Base-by-base conservation (phyloP, 2,113 vertebrate species). In the Leptobrachium leishanense region DNA sequence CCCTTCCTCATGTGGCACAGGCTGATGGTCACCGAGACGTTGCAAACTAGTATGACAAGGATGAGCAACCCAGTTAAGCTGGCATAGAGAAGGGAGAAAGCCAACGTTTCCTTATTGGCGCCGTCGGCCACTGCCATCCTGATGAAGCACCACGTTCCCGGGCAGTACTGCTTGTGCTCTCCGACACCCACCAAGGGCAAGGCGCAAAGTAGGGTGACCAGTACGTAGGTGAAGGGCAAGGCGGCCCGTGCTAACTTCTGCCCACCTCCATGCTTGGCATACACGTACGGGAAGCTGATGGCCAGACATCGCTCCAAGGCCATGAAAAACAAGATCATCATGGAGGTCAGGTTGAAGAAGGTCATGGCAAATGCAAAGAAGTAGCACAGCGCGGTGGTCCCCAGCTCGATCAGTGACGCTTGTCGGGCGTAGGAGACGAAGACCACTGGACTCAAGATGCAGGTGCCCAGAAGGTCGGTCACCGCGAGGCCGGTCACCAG, bases 91-190 rank as follows among this genome's bases (percentile, higher is more conserved):
- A 97, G 84, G 0, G 96, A 97, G 86, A 96, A 97, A 66, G 93
- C 92, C 10, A 89, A 82, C 20, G 88, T 86, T 0, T 82, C n/a
- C 0, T 68, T 50, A 0, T 89, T 85, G 10, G 46, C 71, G 1
- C 41, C 42, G 0, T 50, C 55, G 0, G 70, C 40, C 41, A 72
- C 62, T 31, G 93, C 91, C 95, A 97, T 94, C 75, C 92, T 88
- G 44, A 97, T 92, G 79, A 95, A 97, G 77, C 96, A 96, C 95
- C 96, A 97, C 0, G 95, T 96, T 2, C 96, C 95, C 0, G 95
- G 96, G 67, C 94, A 95, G 74, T 95, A 97, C 86, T 96, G 95
- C 78, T 94, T 91, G 83, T 94, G 93, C 5, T 88, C 88, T 2
- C 96, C 96, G 0, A 90, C 85, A n/a, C 93, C 93, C 1, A 82